Evolutionary conservation across 2,113 vertebrate species (phyloP).

Genomic region (Misgurnus mizolepis): DNA sequence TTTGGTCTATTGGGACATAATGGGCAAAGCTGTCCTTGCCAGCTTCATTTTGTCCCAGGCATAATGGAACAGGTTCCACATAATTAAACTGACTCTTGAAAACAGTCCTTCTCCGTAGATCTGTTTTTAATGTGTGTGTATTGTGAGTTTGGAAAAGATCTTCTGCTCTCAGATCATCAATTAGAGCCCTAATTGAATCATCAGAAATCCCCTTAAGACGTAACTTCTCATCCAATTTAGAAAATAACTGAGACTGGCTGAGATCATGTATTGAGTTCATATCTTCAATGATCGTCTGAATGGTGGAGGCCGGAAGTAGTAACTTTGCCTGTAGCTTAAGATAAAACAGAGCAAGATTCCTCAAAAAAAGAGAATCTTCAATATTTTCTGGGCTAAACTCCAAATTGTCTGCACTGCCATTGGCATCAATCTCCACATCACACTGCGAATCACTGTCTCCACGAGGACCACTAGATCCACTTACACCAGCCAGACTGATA

Average conservation of each 20-base stretch:
- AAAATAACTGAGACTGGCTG: too few relatives aligned
- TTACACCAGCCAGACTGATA: slow-evolving; percentile 18
- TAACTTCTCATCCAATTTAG: too few relatives aligned
- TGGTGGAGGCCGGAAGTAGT: neutral
- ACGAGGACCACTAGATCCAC: neutral
- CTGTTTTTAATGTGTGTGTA: slow-evolving; percentile 24
- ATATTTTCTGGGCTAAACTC: slow-evolving; percentile 4
- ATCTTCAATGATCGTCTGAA: too few relatives aligned
- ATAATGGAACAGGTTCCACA: slow-evolving; percentile 35
- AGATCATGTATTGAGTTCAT: too few relatives aligned
- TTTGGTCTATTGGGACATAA: slow-evolving; percentile 30
- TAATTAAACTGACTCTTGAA: slow-evolving; percentile 26
- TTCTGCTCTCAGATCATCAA: slow-evolving; percentile 19
- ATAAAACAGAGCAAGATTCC: neutral
- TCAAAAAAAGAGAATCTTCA: slow-evolving; percentile 18
- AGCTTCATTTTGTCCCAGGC: slow-evolving; percentile 39
- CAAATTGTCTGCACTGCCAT: neutral
- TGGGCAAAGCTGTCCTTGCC: slow-evolving; percentile 40
- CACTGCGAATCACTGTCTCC: slow-evolving; percentile 11
- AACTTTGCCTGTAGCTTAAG: neutral
- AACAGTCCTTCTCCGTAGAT: slow-evolving; percentile 15
- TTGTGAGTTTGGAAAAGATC: slow-evolving; percentile 24
- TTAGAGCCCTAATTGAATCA: neutral
- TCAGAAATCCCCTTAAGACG: neutral
- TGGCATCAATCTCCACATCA: neutral